Conservation (phyloP, 2,797 vertebrate species). For the Oreortyx pictus region DNA sequence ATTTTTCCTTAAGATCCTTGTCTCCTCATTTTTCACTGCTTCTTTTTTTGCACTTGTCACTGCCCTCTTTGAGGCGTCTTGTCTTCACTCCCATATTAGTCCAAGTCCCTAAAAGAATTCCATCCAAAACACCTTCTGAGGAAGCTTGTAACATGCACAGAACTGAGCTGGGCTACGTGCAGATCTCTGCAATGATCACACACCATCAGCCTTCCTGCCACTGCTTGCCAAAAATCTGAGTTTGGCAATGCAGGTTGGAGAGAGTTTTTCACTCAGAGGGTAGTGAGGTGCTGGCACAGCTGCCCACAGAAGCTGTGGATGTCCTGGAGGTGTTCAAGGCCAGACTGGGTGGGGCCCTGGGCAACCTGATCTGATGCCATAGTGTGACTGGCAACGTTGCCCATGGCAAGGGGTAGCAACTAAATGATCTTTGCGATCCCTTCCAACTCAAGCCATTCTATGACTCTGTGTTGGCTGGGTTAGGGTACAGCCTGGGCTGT, state of each 20-base stretch:
- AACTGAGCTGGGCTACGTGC: neutral
- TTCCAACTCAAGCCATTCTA: too few relatives aligned
- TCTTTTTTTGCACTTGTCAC: conserved; percentile 53
- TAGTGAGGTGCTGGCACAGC: too few relatives aligned
- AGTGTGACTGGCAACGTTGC: too few relatives aligned
- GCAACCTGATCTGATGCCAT: too few relatives aligned
- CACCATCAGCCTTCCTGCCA: neutral
- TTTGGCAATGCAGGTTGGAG: neutral
- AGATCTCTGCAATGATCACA: neutral
- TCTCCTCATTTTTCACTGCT: conserved; percentile 59
- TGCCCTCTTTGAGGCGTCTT: conserved; percentile 34
- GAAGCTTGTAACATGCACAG: neutral
- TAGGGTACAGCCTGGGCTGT: neutral
- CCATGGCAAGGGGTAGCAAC: too few relatives aligned
- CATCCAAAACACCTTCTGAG: neutral
- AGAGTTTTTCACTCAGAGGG: too few relatives aligned
- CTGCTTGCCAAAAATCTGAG: neutral
- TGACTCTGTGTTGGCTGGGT: neutral
- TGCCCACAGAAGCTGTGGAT: too few relatives aligned
- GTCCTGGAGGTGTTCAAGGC: too few relatives aligned
- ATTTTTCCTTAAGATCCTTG: conserved; percentile 49
- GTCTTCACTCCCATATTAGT: conserved; percentile 19
- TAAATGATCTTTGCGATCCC: too few relatives aligned
- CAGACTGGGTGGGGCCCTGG: too few relatives aligned
- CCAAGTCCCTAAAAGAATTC: conserved; percentile 33